A percentile compares a stretch with the other conserved stretches of the same genome.
Conservation (phyloP, 2,888 invertebrate species). For the Drosophila histrio region DNA sequence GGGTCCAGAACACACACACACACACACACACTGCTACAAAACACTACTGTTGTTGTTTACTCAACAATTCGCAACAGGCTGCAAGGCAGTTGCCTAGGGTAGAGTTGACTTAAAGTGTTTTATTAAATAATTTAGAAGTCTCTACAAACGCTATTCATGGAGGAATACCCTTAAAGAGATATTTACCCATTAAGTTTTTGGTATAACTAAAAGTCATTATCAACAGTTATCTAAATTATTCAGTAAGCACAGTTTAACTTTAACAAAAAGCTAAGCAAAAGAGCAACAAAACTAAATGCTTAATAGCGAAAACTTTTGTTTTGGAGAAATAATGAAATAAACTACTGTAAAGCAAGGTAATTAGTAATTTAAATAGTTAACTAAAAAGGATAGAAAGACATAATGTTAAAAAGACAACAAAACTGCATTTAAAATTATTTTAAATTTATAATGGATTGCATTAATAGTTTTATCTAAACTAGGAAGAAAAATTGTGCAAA, state of each 20-base stretch:
- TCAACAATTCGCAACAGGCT: conserved; percentile 68
- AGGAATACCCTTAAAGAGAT: not conserved
- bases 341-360: not conserved
- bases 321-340: not conserved
- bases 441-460: too few species aligned
- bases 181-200: conserved; percentile 7
- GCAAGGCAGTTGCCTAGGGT: conserved; percentile 20
- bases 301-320: not conserved
- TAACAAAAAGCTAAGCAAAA: not conserved
- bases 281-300: not conserved
- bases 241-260: conserved; percentile 1
- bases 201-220: conserved; percentile 2
- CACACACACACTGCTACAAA: conserved; percentile 1
- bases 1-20: conserved; percentile 23
- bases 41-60: conserved; percentile 41
- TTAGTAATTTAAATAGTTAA: not conserved
- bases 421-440: not conserved
- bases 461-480: too few species aligned
- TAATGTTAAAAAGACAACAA: not conserved
- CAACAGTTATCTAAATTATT: not conserved
- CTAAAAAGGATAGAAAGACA: not conserved
- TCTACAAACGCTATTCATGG: not conserved
- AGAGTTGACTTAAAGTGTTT: conserved; percentile 28
- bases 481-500: too few species aligned
- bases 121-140: conserved; percentile 32